Conservation (phyloP, 1,140 invertebrate genomes). For the Drosophila varians region DNA sequence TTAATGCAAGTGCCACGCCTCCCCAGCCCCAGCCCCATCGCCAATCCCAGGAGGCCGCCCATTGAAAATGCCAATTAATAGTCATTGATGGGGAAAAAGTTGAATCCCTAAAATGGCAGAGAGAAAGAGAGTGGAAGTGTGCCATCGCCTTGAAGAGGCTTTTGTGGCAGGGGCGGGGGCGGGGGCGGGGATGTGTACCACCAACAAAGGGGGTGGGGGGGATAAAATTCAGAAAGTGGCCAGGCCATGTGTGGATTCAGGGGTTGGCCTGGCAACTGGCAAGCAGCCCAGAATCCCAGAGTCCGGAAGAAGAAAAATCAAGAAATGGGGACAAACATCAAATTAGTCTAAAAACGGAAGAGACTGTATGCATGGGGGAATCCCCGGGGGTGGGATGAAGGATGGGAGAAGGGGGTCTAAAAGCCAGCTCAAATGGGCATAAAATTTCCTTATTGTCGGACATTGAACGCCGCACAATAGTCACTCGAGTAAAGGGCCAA, state of each 20-base stretch:
- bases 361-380: background rate
- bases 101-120: conserved; percentile 16
- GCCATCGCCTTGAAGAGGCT: conserved; percentile 27
- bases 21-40: too few relatives aligned
- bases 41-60: too few relatives aligned
- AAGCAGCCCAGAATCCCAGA: conserved; percentile 5
- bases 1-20: conserved; percentile 60
- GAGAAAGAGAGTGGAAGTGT: conserved; percentile 55
- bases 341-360: conserved; percentile 62
- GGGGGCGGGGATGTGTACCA: too few relatives aligned
- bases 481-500: background rate
- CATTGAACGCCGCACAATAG: conserved; percentile 5
- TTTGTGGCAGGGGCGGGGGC: too few relatives aligned
- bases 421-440: conserved; percentile 52
- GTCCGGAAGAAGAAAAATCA: background rate
- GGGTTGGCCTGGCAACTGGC: conserved; percentile 39
- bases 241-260: conserved; percentile 47
- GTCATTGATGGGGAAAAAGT: conserved; percentile 78
- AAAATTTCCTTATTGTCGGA: conserved; percentile 63
- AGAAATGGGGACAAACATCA: conserved; percentile 45
- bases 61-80: conserved; percentile 72
- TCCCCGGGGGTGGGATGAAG: background rate
- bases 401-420: background rate
- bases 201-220: background rate
- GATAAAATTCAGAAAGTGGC: background rate